These are phyloP conservation scores for Aphidius gifuensis DNA, from an alignment of 1,140 invertebrate species.

Conservation along the genomic window DNA sequence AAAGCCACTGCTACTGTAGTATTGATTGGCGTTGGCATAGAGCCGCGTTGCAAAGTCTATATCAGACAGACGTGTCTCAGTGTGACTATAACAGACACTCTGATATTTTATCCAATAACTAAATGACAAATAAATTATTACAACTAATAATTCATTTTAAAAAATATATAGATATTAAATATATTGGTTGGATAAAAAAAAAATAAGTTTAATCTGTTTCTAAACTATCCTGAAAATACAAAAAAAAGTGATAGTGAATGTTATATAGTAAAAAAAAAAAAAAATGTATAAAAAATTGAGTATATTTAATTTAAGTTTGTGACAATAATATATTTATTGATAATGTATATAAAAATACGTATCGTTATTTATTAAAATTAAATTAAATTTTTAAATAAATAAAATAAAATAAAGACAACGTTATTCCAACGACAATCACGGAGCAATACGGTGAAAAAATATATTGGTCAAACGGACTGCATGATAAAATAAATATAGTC, in stretches of 20 bases:
- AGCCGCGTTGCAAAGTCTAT: background rate
- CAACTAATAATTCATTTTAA: too few relatives aligned
- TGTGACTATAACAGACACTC: conserved; percentile 5
- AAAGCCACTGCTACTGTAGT: conserved; percentile 11
- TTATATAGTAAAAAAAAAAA: background rate
- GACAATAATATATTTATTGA: background rate
- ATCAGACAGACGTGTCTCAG: conserved; percentile 15
- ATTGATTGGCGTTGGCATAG: conserved; percentile 23
- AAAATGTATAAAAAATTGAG: background rate
- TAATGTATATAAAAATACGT: too few relatives aligned
- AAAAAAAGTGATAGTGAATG: background rate
- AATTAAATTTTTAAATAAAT: too few relatives aligned
- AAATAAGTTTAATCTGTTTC: too few relatives aligned
- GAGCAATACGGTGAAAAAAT: conserved; percentile 18
- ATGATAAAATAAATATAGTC: conserved; percentile 6
- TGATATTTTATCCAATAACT: background rate
- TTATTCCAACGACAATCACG: conserved; percentile 17
- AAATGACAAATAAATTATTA: background rate
- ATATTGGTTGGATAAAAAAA: too few relatives aligned
- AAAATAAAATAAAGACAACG: conserved; percentile 7
- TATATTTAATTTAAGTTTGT: background rate
- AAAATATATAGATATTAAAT: too few relatives aligned
- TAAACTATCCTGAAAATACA: too few relatives aligned
- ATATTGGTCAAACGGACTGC: conserved; percentile 17
- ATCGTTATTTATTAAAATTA: too few relatives aligned